These are phyloP conservation scores for Lophius piscatorius DNA, from an alignment of 2,113 vertebrate species.

Conservation along the genomic window DNA sequence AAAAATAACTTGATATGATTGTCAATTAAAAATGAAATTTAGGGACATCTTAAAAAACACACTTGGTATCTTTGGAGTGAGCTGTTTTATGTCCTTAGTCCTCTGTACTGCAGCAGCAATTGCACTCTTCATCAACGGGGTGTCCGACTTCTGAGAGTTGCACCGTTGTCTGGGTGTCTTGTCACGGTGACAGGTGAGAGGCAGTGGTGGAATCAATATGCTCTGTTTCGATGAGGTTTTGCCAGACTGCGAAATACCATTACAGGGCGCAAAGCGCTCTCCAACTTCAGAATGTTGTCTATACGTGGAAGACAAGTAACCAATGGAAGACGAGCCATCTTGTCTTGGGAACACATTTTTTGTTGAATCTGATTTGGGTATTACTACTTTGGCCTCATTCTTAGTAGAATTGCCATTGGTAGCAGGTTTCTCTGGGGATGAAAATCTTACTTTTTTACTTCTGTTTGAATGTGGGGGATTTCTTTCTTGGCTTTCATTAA, in stretches of 20 bases:
- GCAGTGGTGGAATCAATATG: too few relatives aligned
- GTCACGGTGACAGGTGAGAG: accelerated
- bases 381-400: neutral
- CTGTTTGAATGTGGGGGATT: neutral
- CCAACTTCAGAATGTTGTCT: neutral
- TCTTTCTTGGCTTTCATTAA: neutral
- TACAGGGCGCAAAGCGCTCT: neutral
- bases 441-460: neutral
- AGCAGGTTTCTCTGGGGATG: neutral
- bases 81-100: neutral
- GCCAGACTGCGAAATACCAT: neutral
- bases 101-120: neutral
- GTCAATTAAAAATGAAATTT: neutral
- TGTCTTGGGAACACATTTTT: neutral
- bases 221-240: neutral
- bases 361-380: neutral
- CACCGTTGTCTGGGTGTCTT: neutral
- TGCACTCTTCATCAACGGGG: conserved; percentile 37
- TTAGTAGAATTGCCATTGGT: neutral
- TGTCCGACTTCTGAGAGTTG: neutral
- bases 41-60: conserved; percentile 12
- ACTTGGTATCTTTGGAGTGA: neutral
- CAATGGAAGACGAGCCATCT: neutral
- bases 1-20: neutral
- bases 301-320: neutral